phyloP scores from a whole-genome alignment of 1,140 invertebrate genomes.

The Trissolcus basalis region DNA sequence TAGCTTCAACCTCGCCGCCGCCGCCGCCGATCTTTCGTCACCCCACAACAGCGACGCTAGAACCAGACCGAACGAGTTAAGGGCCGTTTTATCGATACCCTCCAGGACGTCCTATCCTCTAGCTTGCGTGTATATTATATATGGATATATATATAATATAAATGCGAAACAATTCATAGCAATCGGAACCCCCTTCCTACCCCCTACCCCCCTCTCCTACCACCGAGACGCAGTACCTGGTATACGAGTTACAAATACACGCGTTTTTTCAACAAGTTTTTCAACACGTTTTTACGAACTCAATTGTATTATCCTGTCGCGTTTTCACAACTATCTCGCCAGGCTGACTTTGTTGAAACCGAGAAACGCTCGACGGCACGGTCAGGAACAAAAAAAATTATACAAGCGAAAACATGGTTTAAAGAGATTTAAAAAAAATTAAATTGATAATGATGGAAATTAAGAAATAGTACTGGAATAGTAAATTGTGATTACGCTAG shows the following conservation, averaged over 20 bases:
- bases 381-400: too few relatives aligned
- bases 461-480: too few relatives aligned
- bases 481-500: too few relatives aligned
- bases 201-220: too few relatives aligned
- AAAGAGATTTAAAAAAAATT: too few relatives aligned
- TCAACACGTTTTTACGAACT: conserved; percentile 44
- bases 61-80: conserved; percentile 13
- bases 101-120: conserved; percentile 10
- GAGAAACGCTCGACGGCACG: neutral
- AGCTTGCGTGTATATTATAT: conserved; percentile 13
- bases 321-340: conserved; percentile 1
- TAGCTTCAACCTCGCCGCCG: conserved; percentile 1
- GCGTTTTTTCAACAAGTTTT: conserved; percentile 46
- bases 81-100: neutral
- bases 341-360: neutral
- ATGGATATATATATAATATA: too few relatives aligned
- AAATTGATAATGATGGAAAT: too few relatives aligned
- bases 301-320: conserved; percentile 5
- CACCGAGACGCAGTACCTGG: conserved; percentile 35
- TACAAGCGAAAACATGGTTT: too few relatives aligned
- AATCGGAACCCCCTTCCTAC: neutral
- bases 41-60: conserved; percentile 14
- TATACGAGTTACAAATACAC: conserved; percentile 45
- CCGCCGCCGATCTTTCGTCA: conserved; percentile 5
- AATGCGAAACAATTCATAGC: too few relatives aligned